Evolutionary conservation across 2,113 vertebrate species (phyloP), one percentile per base, ranked within the genome.

Genomic region (Epinephelus fuscoguttatus): DNA sequence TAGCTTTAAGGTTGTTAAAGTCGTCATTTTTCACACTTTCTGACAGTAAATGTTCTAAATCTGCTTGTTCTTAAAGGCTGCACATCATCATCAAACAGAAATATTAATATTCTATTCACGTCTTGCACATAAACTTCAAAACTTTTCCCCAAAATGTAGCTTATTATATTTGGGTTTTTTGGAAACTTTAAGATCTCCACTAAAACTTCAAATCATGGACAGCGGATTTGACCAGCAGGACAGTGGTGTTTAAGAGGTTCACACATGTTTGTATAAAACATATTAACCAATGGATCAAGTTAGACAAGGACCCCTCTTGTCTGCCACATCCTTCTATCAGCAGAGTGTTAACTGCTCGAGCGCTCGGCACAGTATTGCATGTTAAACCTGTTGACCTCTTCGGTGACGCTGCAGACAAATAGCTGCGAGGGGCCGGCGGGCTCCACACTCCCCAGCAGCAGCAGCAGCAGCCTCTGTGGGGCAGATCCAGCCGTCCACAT

Each of bases 331-430:
- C 17, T 62, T 55, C 78, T 19, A 57, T 76, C 71, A 75, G 12
- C 70, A 18, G 52, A 61, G 83, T 56, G 82, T 82, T 74, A 82
- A 84, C 76, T 62, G 70, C 40, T 61, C 5, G 57, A 84, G 84
- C 33, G 55, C 81, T 49, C 40, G 0, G 73, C 76, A 69, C 85
- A 68, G 78, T 57, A 81, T 70, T 37, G 70, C 70, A 79, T 18
- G 68, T 71, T 89, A 52, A 84, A 92, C 92, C 85, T 19, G 73
- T 14, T 88, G 87, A 86, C 85, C 92, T 78, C 72, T 70, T 47
- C n/a, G 4, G 77, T 67, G 77, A 70, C 47, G 70, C 78, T 53
- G 80, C 75, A 61, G 89, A 80, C 78, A 45, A 88, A 87, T 49
- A 62, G 74, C 76, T 47, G 63, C 0, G 19, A 69, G 63, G 23